Base-by-base conservation (phyloP, 2,888 invertebrate species). In the Euplagia quadripunctaria region DNA sequence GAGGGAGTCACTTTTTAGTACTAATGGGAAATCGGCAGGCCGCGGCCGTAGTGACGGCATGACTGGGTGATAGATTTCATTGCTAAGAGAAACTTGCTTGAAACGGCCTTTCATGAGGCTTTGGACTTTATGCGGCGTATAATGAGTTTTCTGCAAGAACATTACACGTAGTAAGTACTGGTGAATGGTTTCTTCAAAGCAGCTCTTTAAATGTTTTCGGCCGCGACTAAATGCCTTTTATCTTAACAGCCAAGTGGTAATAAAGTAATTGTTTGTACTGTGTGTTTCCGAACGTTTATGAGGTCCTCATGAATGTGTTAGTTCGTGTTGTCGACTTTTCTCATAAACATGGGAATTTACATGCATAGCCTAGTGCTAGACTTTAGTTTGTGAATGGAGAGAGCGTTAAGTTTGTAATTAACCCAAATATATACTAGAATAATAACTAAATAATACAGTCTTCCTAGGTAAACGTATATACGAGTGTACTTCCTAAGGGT, bases 251-350 rank as follows among this genome's bases (percentile, higher is more conserved):
- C 52, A n/a, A 68, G 55, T 20, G 17, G 42, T 61, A 73, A 69
- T 69, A 73, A 70, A 68, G 43, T 69, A 41, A 49, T 73, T 61
- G 69, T 70, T 65, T 64, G 43, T 70, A 46, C 31, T 61, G 41
- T 42, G 43, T 55, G 41, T 64, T 64, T 46, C n/a, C 46, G 55
- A 20, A 8, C 70, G 42, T 58, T 69, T 17, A 61, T 42, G 68
- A 51, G 49, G 20, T 70, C 64, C 65, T 9, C 42, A 11, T 70
- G 65, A 66, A 70, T 66, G 42, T 63, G 31, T 64, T 72, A 64
- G 68, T 63, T 46, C 11, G 55, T 65, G 20, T 65, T 69, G 58
- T 49, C n/a, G 65, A 65, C 69, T 49, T 61, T 61, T 61, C 69
- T 65, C 64, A 55, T 67, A 55, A 51, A 66, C 51, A 58, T 61